Conservation (phyloP, 2,113 vertebrate genomes). For the Aspidoscelis tigris region DNA sequence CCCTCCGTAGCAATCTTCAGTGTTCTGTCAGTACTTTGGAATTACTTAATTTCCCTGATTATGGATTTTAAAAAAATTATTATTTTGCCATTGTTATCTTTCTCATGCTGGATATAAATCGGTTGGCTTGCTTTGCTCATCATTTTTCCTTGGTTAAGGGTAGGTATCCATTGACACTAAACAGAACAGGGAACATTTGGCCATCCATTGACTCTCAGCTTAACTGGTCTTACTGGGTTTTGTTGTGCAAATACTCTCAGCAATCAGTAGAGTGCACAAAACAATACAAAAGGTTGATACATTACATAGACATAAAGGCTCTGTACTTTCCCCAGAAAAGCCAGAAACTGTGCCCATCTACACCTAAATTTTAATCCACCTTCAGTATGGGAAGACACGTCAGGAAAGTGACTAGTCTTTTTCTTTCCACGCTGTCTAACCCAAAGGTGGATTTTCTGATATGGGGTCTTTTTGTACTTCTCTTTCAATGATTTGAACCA, state of each 20-base stretch:
- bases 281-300: background rate
- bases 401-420: too few species aligned
- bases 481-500: too few species aligned
- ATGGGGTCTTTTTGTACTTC: too few species aligned
- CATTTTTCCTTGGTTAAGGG: background rate
- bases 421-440: too few species aligned
- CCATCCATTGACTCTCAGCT: background rate
- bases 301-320: background rate
- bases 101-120: background rate
- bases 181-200: background rate
- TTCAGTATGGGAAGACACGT: too few species aligned
- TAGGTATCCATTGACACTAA: background rate
- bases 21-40: background rate
- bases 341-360: background rate
- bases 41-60: background rate
- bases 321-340: background rate
- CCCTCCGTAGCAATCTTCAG: background rate
- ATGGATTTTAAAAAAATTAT: background rate
- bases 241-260: background rate
- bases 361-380: too few species aligned
- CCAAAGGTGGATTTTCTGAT: too few species aligned
- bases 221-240: background rate
- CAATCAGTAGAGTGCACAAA: background rate
- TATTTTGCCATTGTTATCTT: background rate
- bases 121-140: background rate